These are phyloP conservation scores for Leptestheria dahalacensis DNA, from an alignment of 1,140 invertebrate genomes.

Conservation along the genomic window DNA sequence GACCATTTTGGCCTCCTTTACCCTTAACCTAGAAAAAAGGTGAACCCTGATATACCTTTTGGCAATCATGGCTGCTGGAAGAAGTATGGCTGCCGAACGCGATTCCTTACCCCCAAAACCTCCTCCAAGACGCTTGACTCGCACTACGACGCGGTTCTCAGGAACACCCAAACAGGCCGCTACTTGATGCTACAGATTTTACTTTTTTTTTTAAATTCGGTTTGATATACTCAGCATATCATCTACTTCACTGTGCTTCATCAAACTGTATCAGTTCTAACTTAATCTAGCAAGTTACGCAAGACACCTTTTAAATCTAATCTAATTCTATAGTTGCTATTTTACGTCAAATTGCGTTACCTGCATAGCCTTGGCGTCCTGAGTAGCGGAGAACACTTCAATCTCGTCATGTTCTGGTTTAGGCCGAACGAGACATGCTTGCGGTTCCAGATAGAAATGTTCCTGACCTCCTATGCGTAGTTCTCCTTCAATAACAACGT, in stretches of 20 bases:
- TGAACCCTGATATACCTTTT: too few relatives aligned
- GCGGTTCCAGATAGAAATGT: conserved; percentile 91
- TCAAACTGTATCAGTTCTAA: too few relatives aligned
- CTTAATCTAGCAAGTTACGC: too few relatives aligned
- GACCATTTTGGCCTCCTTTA: too few relatives aligned
- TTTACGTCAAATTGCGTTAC: too few relatives aligned
- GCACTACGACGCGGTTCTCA: conserved; percentile 54
- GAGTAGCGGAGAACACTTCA: conserved; percentile 66
- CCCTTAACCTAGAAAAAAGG: too few relatives aligned
- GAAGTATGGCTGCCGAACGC: conserved; percentile 35
- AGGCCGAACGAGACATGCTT: conserved; percentile 52
- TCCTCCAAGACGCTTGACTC: conserved; percentile 76
- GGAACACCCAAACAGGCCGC: conserved; percentile 61
- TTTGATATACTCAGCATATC: too few relatives aligned
- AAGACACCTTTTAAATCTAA: too few relatives aligned
- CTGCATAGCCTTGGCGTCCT: conserved; percentile 44
- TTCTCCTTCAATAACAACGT: conserved; percentile 51
- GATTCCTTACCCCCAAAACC: conserved; percentile 97
- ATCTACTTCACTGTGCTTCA: too few relatives aligned
- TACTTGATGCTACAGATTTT: too few relatives aligned
- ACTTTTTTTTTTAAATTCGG: too few relatives aligned
- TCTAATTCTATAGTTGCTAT: too few relatives aligned
- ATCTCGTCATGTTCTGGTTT: conserved; percentile 47
- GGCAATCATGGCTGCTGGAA: conserved; percentile 34
- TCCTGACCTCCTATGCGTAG: conserved; percentile 79